Base-by-base conservation (phyloP, 2,797 vertebrate genomes). In the Oryzias dopingdopingensis region DNA sequence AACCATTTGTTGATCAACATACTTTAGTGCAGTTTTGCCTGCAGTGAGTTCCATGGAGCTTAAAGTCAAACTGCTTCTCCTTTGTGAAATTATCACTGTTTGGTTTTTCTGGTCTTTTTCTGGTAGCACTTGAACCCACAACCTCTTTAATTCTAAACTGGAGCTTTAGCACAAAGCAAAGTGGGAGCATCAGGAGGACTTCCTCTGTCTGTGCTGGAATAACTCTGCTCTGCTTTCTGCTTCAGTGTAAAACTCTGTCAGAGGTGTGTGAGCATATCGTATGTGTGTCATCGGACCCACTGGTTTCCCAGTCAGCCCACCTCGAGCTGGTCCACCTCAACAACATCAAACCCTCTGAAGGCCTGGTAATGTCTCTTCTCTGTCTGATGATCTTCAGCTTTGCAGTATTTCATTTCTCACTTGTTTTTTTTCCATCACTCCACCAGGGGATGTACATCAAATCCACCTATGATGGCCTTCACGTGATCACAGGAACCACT, bases 321-420 rank as follows among this genome's bases (percentile, higher is more conserved):
- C 92, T 96, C n/a, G 95, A 97, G 89, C 92, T 97, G 85, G 95
- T 97, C 76, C 95, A 96, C 82, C 93, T 97, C 64, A 93, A 94
- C 84, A 95, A 95, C 86, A 94, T 98, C 90, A 98, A 96, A 85
- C 87, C 95, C 86, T 94, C 95, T 29, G 93, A 95, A 89, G 94
- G 94, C 85, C 93, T 98, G 96, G 95, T 96, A 95, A 94, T 89
- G 83, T 80, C 70, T 57, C 0, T 53, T 51, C 13, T 64, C 42
- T 62, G 18, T 57, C 32, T 37, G 20, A 15, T 61, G 48, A 14
- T 8, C 37, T 54, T 54, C 17, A 29, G 32, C 32, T 37, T 37
- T 37, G 10, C 29, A 2, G 10, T 37, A 2, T 12, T 37, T 37
- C 2, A 13, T 37, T 37, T 37, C 32, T 37, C 32, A 3, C 32